Evolutionary conservation across 1,140 invertebrate genomes (phyloP), one percentile per base, ranked within the genome.

Genomic region (honey bee (Apis mellifera)): DNA sequence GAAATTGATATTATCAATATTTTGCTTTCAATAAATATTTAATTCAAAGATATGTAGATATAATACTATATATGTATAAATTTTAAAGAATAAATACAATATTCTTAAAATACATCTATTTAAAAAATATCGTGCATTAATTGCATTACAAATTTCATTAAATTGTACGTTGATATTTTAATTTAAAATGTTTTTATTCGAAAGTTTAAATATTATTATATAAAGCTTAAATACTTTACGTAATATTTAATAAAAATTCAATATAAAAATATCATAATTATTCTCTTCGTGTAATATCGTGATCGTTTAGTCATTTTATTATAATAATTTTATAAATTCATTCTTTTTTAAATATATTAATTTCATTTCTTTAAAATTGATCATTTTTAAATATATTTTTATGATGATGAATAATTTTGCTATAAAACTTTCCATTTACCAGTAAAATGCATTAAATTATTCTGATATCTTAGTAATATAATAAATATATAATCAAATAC

Each of bases 111-210:
- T 73, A 59, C 21, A 68, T 48, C 1, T 19, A 59, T 9, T 42
- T 48, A 54, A 57, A 66, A 77, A 68, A 68, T 68, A 78, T n/a
- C 12, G 76, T 78, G 76, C 76, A 60, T 32, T 50, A 50, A 13
- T 78, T 68, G n/a, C 65, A 69, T 69, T 50, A 23, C n/a, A 69
- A 59, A 26, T 78, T n/a, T 59, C 21, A 26, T 59, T 21, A 21
- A 15, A 9, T 52, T n/a, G 13, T 59, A 42, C 23, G 50, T 23
- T 26, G n/a, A 13, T 21, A 21, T 42, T n/a, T 77, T 62, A 55
- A 23, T 76, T 62, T 23, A 65, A 65, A 65, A 9, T 1, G 55
- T 65, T 54, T 21, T 71, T 9, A 9, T 64, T 11, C 2, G 3
- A 19, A 9, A 64, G 15, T 64, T 26, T 64, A 32, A 64, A 64